A percentile compares a stretch with the other conserved stretches of the same genome.
Evolutionary conservation across 2,888 invertebrate species (phyloP).

Genomic region (Proisotoma minuta): DNA sequence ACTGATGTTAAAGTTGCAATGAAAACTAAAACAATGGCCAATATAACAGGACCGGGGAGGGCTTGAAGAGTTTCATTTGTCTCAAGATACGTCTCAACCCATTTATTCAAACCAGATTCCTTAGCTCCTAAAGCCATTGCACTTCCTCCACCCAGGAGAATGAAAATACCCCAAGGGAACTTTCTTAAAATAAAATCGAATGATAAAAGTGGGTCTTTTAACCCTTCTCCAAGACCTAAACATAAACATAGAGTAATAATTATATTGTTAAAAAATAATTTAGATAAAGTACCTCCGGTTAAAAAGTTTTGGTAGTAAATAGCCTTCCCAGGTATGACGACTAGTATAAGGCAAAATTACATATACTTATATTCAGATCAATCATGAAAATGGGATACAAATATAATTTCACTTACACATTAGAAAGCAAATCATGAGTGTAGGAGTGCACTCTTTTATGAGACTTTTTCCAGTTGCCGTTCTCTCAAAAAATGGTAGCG

Average conservation of each 20-base stretch:
- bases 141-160: constrained; percentile 69
- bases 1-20: constrained; percentile 82
- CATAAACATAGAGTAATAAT: not conserved
- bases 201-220: constrained; percentile 40
- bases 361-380: not conserved
- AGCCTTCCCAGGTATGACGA: constrained; percentile 36
- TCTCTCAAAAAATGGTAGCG: constrained; percentile 39
- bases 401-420: constrained; percentile 16
- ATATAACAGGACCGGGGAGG: constrained; percentile 55
- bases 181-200: constrained; percentile 41
- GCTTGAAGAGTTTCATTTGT: constrained; percentile 61
- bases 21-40: constrained; percentile 70
- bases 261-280: not conserved
- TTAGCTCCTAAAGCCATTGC: constrained; percentile 83
- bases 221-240: constrained; percentile 36
- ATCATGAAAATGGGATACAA: not conserved
- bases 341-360: constrained; percentile 35
- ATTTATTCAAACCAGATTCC: constrained; percentile 68
- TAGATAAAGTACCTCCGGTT: constrained; percentile 31
- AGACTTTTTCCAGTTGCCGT: constrained; percentile 38
- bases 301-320: constrained; percentile 37
- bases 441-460: constrained; percentile 44
- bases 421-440: constrained; percentile 34
- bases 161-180: constrained; percentile 45
- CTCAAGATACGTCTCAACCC: constrained; percentile 67